A percentile compares a stretch with the other conserved stretches of the same genome.
phyloP scores from a whole-genome alignment of 2,797 vertebrate species.

The Carapus acus region DNA sequence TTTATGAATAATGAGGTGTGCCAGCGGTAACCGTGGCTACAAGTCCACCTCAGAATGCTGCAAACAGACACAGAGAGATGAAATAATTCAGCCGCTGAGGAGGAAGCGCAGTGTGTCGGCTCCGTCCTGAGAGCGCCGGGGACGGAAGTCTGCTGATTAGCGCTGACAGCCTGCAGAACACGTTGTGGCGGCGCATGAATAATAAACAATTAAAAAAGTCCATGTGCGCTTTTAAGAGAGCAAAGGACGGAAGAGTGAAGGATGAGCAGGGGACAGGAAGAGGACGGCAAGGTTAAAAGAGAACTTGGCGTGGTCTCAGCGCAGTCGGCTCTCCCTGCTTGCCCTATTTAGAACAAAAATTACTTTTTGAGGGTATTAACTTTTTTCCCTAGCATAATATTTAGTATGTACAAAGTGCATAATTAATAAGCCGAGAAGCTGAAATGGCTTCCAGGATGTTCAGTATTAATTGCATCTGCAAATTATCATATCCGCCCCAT shows the following conservation, averaged over 20 bases:
- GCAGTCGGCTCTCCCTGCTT: conserved; percentile 58
- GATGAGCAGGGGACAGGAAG: conserved; percentile 39
- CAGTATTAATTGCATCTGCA: conserved; percentile 68
- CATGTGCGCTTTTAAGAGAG: conserved; percentile 57
- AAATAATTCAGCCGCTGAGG: conserved; percentile 52
- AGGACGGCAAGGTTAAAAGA: conserved; percentile 54
- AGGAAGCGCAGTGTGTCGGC: conserved; percentile 45
- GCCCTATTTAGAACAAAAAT: conserved; percentile 65
- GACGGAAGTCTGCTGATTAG: conserved; percentile 58
- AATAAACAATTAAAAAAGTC: conserved; percentile 56
- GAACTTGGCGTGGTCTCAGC: conserved; percentile 59
- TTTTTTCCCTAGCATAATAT: conserved; percentile 67
- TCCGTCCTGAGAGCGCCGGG: conserved; percentile 36
- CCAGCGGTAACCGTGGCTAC: conserved; percentile 56
- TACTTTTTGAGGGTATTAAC: conserved; percentile 58
- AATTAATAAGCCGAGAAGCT: conserved; percentile 74
- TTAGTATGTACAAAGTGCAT: conserved; percentile 76
- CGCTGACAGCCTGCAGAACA: conserved; percentile 56
- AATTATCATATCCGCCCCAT: conserved; percentile 69
- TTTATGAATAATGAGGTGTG: conserved; percentile 65
- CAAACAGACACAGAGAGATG: conserved; percentile 40
- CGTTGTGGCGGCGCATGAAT: conserved; percentile 62
- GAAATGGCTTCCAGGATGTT: conserved; percentile 71
- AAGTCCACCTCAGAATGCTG: conserved; percentile 43
- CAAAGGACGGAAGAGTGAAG: conserved; percentile 38